Percentiles rank a stretch among this genome's conserved stretches.
Conservation (phyloP, 2,797 vertebrate genomes). For the Mastacembelus armatus region DNA sequence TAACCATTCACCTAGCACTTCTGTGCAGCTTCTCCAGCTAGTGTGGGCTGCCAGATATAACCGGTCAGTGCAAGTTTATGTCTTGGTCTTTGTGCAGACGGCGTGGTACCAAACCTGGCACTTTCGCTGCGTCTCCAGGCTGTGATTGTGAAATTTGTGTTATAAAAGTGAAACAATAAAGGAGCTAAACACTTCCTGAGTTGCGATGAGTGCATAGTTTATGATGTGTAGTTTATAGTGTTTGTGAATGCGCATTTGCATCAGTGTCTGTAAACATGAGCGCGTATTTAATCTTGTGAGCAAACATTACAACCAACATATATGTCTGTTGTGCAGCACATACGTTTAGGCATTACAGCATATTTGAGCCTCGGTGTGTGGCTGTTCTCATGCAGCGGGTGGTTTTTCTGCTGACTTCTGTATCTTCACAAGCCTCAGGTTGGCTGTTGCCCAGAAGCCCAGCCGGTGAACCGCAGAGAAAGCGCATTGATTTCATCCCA, state of each 20-base stretch:
- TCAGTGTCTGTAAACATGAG: neutral
- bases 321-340: neutral
- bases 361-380: slow-evolving; percentile 52
- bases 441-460: slow-evolving; percentile 76
- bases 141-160: no score
- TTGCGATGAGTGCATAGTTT: no score
- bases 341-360: slow-evolving; percentile 17
- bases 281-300: slow-evolving; percentile 35
- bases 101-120: slow-evolving; percentile 6
- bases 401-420: slow-evolving; percentile 75
- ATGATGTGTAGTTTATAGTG: no score
- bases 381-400: slow-evolving; percentile 42
- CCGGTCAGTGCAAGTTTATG: neutral
- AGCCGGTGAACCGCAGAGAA: slow-evolving; percentile 73
- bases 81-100: neutral
- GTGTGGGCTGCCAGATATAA: neutral
- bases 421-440: slow-evolving; percentile 65
- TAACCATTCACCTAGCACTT: neutral
- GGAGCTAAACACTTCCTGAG: no score
- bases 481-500: slow-evolving; percentile 81
- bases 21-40: neutral
- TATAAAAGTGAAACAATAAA: no score
- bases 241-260: slow-evolving; percentile 11
- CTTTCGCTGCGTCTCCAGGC: neutral
- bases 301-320: neutral